phyloP scores from a whole-genome alignment of 2,888 invertebrate species.

The Cyrtodaria siliqua region DNA sequence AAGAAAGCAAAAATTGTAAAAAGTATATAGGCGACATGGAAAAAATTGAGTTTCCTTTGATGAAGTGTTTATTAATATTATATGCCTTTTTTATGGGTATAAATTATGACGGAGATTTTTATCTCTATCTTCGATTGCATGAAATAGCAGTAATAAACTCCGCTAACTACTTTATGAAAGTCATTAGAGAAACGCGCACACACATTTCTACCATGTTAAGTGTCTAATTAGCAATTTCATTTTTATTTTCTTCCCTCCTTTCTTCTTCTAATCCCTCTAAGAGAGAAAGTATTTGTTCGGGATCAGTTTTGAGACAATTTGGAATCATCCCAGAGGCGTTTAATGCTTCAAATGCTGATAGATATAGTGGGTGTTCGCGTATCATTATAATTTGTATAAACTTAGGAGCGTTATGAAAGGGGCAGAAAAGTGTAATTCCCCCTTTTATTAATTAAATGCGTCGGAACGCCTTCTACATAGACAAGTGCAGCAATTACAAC shows the following conservation, averaged over 20 bases:
- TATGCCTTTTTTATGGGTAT: conserved; percentile 40
- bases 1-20: conserved; percentile 1
- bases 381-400: conserved; percentile 38
- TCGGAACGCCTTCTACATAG: conserved; percentile 59
- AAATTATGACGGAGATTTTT: conserved; percentile 32
- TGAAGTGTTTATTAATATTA: conserved; percentile 43
- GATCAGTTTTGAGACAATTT: conserved; percentile 53
- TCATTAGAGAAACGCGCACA: conserved; percentile 10
- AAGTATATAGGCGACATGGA: conserved; percentile 30
- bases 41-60: conserved; percentile 33
- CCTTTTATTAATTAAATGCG: conserved; percentile 67
- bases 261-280: conserved; percentile 57
- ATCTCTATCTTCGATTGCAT: conserved; percentile 40
- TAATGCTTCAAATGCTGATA: conserved; percentile 46
- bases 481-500: conserved; percentile 39
- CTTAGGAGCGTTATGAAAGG: conserved; percentile 55
- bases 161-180: conserved; percentile 20
- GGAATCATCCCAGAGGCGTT: conserved; percentile 50
- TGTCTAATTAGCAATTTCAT: conserved; percentile 59
- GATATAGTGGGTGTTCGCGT: conserved; percentile 54
- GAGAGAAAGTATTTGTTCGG: conserved; percentile 43
- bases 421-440: conserved; percentile 64
- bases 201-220: conserved; percentile 40
- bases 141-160: conserved; percentile 40
- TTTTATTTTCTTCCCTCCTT: conserved; percentile 60